A percentile compares a stretch with the other conserved stretches of the same genome.
Evolutionary conservation across 2,888 invertebrate genomes (phyloP).

Genomic region (Phlogophora meticulosa): DNA sequence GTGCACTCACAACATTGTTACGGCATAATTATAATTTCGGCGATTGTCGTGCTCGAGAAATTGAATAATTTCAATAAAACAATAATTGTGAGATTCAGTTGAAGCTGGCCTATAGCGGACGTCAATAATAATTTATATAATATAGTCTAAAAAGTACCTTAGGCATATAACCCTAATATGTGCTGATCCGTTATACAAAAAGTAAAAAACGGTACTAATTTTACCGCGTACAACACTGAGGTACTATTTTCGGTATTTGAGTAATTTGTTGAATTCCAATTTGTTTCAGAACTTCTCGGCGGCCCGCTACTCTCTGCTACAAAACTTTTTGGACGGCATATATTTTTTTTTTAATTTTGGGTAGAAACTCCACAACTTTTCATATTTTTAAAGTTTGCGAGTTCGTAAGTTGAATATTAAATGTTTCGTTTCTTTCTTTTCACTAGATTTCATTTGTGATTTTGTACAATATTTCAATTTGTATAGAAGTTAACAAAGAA

Average conservation of each 20-base stretch:
- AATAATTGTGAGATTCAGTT: constrained; percentile 12
- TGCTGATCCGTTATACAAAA: not conserved
- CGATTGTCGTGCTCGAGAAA: constrained; percentile 15
- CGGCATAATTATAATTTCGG: constrained; percentile 58
- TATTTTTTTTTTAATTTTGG: constrained; percentile 72
- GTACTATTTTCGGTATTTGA: constrained; percentile 52
- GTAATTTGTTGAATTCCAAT: constrained; percentile 67
- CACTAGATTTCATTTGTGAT: constrained; percentile 56
- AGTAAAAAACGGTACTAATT: constrained; percentile 16
- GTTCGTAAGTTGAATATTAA: constrained; percentile 75
- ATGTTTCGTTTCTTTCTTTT: constrained; percentile 67
- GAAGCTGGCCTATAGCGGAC: not conserved
- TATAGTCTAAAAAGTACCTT: not conserved
- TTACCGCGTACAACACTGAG: constrained; percentile 9
- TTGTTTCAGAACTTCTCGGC: constrained; percentile 60
- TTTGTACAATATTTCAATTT: constrained; percentile 39
- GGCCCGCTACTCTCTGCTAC: constrained; percentile 55
- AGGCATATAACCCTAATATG: not conserved
- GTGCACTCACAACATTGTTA: constrained; percentile 61
- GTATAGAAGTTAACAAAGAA: constrained; percentile 16
- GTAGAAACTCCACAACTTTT: constrained; percentile 64
- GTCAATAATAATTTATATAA: not conserved
- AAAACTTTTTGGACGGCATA: constrained; percentile 67
- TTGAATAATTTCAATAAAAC: constrained; percentile 15
- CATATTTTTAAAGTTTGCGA: constrained; percentile 65